Percentiles rank a stretch among this genome's conserved stretches.
Conservation (phyloP, 2,113 vertebrate species). For the Blennius ocellaris region DNA sequence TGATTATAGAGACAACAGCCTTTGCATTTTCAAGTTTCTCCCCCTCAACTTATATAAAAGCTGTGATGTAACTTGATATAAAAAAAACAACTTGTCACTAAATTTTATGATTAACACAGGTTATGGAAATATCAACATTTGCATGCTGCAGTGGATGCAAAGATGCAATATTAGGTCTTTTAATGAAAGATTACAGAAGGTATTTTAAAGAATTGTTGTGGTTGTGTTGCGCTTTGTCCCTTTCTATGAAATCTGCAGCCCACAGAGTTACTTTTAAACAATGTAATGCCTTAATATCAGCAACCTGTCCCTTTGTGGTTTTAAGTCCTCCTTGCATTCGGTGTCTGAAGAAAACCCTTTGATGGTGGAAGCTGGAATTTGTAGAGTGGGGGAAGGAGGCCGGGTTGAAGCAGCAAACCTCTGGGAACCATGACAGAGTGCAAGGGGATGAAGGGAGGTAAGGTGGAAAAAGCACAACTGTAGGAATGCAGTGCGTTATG, state of each 20-base stretch:
- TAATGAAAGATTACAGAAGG: too few relatives aligned
- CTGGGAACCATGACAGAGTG: conserved; percentile 59
- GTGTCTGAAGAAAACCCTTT: conserved; percentile 61
- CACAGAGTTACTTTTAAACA: neutral
- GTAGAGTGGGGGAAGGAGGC: conserved; percentile 53
- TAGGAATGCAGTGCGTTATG: conserved; percentile 52
- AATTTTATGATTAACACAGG: too few relatives aligned
- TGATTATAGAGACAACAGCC: conserved; percentile 5
- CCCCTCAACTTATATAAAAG: neutral
- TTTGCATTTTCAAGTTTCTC: neutral
- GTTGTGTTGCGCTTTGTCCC: too few relatives aligned
- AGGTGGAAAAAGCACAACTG: conserved; percentile 37
- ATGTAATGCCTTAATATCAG: neutral
- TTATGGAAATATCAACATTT: neutral
- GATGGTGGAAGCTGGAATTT: conserved; percentile 73
- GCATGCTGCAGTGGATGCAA: neutral
- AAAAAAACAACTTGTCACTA: neutral
- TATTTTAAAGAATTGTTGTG: neutral
- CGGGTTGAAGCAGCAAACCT: conserved; percentile 68
- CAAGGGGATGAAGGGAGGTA: conserved; percentile 51
- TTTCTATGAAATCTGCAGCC: neutral
- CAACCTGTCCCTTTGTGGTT: neutral
- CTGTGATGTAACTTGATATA: neutral
- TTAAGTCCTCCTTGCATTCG: conserved; percentile 23
- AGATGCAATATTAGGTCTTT: too few relatives aligned